These are phyloP conservation scores for Latrodectus elegans DNA, from an alignment of 2,888 invertebrate genomes.

Conservation along the genomic window DNA sequence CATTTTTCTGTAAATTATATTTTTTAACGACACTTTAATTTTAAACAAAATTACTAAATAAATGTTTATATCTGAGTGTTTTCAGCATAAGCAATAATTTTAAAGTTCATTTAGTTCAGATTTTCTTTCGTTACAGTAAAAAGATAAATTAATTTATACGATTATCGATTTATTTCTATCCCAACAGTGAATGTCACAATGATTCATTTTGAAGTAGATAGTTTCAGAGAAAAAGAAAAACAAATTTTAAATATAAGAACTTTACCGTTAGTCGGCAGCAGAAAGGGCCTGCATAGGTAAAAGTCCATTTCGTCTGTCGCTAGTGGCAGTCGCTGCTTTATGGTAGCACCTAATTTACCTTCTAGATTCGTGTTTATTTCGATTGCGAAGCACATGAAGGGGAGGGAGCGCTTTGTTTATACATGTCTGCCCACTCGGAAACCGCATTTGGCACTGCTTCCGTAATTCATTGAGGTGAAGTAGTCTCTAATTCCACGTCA, in stretches of 20 bases:
- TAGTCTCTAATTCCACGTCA: background rate
- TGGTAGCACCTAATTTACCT: slow-evolving; percentile 2
- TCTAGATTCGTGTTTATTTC: background rate
- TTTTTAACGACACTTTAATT: too few species aligned
- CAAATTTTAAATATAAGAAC: background rate
- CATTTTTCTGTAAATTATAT: too few species aligned
- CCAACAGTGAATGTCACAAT: too few species aligned
- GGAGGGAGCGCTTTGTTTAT: background rate
- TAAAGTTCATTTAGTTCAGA: too few species aligned
- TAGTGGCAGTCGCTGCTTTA: background rate
- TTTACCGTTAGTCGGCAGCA: slow-evolving; percentile 49
- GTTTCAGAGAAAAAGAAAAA: too few species aligned
- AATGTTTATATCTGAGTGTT: too few species aligned
- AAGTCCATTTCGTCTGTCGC: slow-evolving; percentile 47
- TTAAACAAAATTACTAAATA: too few species aligned
- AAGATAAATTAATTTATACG: too few species aligned
- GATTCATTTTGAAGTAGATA: too few species aligned
- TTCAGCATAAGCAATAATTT: too few species aligned
- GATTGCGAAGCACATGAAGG: background rate
- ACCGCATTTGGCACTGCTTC: background rate
- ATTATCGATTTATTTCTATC: too few species aligned
- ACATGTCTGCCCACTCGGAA: background rate
- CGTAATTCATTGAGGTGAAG: background rate
- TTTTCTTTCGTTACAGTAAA: too few species aligned
- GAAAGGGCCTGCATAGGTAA: slow-evolving; percentile 52